Conservation (phyloP, 2,888 invertebrate genomes). For the Biston betularia region DNA sequence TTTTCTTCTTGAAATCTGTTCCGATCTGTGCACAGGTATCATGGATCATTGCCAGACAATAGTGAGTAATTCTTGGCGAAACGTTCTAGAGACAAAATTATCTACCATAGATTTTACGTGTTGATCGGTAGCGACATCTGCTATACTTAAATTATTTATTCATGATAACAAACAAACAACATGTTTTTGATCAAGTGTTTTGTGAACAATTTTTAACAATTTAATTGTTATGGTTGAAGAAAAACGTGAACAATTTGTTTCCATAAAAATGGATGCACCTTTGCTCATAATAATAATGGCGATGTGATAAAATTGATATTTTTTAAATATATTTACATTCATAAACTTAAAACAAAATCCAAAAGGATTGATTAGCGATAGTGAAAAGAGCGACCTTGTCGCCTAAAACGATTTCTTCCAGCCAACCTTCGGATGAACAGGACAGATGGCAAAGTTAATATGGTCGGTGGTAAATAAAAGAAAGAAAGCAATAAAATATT, state of each 20-base stretch:
- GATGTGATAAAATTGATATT: too few species aligned
- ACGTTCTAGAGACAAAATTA: conserved; percentile 35
- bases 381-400: too few species aligned
- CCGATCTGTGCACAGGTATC: conserved; percentile 35
- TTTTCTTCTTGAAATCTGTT: conserved; percentile 34
- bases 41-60: conserved; percentile 42
- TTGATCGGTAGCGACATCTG: conserved; percentile 22
- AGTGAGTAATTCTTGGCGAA: conserved; percentile 38
- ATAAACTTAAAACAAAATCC: too few species aligned
- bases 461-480: too few species aligned
- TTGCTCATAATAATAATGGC: too few species aligned
- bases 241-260: too few species aligned
- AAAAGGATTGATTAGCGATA: too few species aligned
- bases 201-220: not conserved
- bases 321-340: too few species aligned
- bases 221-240: not conserved
- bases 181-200: not conserved
- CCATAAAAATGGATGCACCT: too few species aligned
- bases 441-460: too few species aligned
- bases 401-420: too few species aligned
- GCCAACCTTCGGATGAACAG: too few species aligned
- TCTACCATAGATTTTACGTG: conserved; percentile 20
- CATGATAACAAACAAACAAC: conserved; percentile 7
- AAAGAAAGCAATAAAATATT: not conserved
- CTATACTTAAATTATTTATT: conserved; percentile 6